These are phyloP conservation scores for Sceliomorpha sp. DNA, from an alignment of 2,888 invertebrate genomes.

Conservation along the genomic window DNA sequence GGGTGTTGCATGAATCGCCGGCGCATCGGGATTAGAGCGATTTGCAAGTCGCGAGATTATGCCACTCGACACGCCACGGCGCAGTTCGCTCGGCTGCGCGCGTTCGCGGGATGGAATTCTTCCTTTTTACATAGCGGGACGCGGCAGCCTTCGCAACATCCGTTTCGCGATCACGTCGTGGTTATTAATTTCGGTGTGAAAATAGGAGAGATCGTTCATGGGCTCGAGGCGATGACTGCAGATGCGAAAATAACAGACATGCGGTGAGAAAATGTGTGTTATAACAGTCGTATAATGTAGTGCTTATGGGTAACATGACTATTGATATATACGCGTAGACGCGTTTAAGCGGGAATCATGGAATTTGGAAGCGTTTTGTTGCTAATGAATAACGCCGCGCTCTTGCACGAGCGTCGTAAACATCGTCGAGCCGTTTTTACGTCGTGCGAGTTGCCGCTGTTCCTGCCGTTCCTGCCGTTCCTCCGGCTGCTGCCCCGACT, in stretches of 20 bases:
- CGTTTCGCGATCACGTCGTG: constrained; percentile 41
- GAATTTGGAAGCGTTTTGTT: too few relatives aligned
- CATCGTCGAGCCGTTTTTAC: too few relatives aligned
- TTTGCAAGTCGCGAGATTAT: constrained; percentile 55
- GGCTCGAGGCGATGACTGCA: constrained; percentile 43
- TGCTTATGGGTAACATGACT: constrained; percentile 45
- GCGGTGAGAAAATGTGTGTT: constrained; percentile 9
- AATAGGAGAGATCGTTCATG: constrained; percentile 33
- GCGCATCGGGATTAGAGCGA: constrained; percentile 52
- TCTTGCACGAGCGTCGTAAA: too few relatives aligned
- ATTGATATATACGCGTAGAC: constrained; percentile 15
- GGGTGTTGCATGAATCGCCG: constrained; percentile 49
- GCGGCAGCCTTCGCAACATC: constrained; percentile 49
- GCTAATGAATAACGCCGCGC: too few relatives aligned
- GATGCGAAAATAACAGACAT: constrained; percentile 49
- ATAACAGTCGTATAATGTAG: constrained; percentile 24
- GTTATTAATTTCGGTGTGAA: constrained; percentile 52
- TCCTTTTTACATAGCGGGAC: constrained; percentile 45
- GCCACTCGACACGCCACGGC: constrained; percentile 49
- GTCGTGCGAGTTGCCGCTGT: too few relatives aligned
- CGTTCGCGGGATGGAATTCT: constrained; percentile 43
- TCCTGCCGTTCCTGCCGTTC: too few relatives aligned
- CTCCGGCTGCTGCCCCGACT: too few relatives aligned
- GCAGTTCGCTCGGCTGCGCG: constrained; percentile 42
- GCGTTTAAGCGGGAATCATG: not conserved